Conservation (phyloP, 2,797 vertebrate species). For the Xiphophorus birchmanni region DNA sequence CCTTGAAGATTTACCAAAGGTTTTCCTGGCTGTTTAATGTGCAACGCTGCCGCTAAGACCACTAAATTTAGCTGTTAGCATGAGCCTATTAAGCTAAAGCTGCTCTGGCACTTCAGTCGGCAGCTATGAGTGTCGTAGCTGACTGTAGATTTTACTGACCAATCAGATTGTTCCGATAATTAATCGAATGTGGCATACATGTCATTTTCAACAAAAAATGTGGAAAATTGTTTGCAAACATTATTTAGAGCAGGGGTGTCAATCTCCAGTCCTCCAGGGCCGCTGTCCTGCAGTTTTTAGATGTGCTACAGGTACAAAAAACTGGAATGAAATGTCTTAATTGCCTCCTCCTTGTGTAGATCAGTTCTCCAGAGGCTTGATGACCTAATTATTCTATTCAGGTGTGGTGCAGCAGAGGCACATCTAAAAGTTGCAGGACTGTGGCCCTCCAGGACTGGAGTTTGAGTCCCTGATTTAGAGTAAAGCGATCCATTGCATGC, state of each 20-base stretch:
- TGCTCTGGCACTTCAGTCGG: neutral
- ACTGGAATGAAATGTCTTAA: no score
- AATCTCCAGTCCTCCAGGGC: no score
- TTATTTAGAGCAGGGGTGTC: neutral
- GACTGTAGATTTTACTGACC: neutral
- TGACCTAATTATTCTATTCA: no score
- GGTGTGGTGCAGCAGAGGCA: no score
- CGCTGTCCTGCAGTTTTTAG: no score
- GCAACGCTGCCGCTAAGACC: neutral
- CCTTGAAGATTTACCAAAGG: neutral
- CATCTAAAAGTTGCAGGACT: no score
- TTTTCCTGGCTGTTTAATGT: neutral
- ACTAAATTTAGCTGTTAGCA: neutral
- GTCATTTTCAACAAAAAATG: neutral
- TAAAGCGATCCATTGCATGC: neutral
- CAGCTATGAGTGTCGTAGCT: neutral
- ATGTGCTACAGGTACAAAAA: no score
- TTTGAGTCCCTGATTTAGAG: neutral
- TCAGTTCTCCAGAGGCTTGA: no score
- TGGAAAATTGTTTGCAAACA: neutral
- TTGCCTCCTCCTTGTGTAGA: no score
- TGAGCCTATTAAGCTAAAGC: neutral
- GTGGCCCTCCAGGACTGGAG: no score
- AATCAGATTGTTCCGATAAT: neutral
- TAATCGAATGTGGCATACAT: neutral